Conservation (phyloP, 2,113 vertebrate genomes). For the Centropristis striata region DNA sequence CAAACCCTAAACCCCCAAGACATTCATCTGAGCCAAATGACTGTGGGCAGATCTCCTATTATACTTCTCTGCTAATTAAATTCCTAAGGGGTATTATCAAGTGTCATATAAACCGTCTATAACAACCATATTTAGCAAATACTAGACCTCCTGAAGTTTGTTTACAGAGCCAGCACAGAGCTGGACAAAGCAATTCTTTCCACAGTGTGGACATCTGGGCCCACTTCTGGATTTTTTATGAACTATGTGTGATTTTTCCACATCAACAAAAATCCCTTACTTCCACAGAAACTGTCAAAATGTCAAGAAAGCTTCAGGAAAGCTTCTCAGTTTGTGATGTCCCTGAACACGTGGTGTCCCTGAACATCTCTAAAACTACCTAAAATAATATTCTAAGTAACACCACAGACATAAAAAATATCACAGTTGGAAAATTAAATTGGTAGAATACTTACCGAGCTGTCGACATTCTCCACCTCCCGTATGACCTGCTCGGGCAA, state of each 20-base stretch:
- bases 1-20: not conserved
- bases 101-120: not conserved
- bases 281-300: not conserved
- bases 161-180: not conserved
- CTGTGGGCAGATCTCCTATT: not conserved
- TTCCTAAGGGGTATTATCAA: not conserved
- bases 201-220: not conserved
- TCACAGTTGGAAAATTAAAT: not conserved
- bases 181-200: not conserved
- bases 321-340: too few species aligned
- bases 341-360: too few species aligned
- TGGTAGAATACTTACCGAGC: constrained; percentile 77
- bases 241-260: not conserved
- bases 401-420: not conserved
- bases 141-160: not conserved
- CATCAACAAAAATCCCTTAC: not conserved
- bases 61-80: not conserved
- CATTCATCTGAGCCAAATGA: constrained; percentile 5
- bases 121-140: not conserved
- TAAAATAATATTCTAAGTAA: too few species aligned
- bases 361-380: too few species aligned
- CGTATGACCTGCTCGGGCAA: constrained; percentile 87
- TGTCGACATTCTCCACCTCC: constrained; percentile 88
- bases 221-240: not conserved
- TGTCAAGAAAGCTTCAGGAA: too few species aligned